These are phyloP conservation scores for Eristalis intricaria DNA, from an alignment of 2,888 invertebrate genomes.

Conservation along the genomic window DNA sequence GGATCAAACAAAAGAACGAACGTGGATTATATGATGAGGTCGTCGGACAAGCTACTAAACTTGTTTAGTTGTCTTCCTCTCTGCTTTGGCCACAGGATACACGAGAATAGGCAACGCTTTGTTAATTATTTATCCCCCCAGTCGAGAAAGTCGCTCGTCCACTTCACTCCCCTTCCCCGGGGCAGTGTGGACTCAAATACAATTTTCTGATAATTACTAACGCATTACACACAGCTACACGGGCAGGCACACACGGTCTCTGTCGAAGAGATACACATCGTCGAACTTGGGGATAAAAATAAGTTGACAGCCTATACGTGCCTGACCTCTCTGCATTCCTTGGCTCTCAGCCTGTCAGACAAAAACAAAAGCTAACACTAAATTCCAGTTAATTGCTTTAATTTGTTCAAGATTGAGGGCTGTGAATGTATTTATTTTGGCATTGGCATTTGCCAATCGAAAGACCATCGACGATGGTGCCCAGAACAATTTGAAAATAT, in stretches of 20 bases:
- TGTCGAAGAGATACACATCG: neutral
- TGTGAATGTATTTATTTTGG: slow-evolving; percentile 43
- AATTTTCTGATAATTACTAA: slow-evolving; percentile 55
- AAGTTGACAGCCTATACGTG: slow-evolving; percentile 46
- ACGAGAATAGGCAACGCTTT: slow-evolving; percentile 27
- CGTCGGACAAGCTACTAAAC: slow-evolving; percentile 51
- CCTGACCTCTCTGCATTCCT: slow-evolving; percentile 29
- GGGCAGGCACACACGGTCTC: neutral
- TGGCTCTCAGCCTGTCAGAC: slow-evolving; percentile 11
- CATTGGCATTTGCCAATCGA: slow-evolving; percentile 37
- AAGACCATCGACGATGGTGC: neutral
- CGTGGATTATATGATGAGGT: slow-evolving; percentile 66
- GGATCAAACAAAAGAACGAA: slow-evolving; percentile 64
- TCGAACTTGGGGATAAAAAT: slow-evolving; percentile 29
- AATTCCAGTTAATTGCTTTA: slow-evolving; percentile 59
- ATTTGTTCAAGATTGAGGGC: slow-evolving; percentile 53
- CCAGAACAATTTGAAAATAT: slow-evolving; percentile 48
- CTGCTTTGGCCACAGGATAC: slow-evolving; percentile 15
- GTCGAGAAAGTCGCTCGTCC: neutral
- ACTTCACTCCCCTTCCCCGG: neutral
- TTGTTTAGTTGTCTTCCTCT: slow-evolving; percentile 24
- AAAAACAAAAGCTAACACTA: slow-evolving; percentile 31
- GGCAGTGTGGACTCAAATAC: slow-evolving; percentile 35
- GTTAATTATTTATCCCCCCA: slow-evolving; percentile 53
- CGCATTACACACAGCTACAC: slow-evolving; percentile 32